Conservation (phyloP, 2,797 vertebrate genomes). For the Girardinus metallicus region DNA sequence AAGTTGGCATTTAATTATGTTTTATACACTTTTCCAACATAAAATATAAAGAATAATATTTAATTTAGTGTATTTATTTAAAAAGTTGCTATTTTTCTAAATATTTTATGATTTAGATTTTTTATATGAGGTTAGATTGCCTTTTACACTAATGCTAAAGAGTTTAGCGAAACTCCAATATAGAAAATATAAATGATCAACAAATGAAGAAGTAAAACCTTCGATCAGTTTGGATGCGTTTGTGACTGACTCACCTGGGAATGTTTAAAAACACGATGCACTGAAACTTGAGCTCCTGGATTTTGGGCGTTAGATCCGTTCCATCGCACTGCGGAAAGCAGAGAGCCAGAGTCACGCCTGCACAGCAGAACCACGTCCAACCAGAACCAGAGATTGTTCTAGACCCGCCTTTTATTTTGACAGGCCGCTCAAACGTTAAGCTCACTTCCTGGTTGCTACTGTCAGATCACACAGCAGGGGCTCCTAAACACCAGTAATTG, state of each 20-base stretch:
- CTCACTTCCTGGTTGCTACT: constrained; percentile 6
- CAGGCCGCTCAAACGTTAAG: background rate
- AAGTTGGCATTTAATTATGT: background rate
- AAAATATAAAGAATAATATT: background rate
- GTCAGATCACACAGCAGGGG: background rate
- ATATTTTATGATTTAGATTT: background rate
- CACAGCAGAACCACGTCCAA: background rate
- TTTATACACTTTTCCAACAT: background rate
- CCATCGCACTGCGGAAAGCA: constrained; percentile 90
- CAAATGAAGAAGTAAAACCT: background rate
- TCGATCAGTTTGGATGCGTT: background rate
- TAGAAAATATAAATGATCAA: background rate
- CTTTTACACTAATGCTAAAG: background rate
- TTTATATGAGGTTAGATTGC: background rate
- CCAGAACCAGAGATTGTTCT: background rate
- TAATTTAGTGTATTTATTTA: background rate
- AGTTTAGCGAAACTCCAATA: background rate
- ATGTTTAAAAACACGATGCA: constrained; percentile 99
- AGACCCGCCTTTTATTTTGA: background rate
- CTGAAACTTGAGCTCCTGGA: constrained; percentile 99
- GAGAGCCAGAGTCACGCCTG: constrained; percentile 1
- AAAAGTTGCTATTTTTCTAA: background rate
- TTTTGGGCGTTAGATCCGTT: constrained; percentile 96
- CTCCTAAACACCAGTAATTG: background rate
- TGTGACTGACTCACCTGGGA: constrained; percentile 86